Evolutionary conservation across 2,888 invertebrate species (phyloP), one percentile per base, ranked within the genome.

Genomic region (Drosophila fulvimacula): DNA sequence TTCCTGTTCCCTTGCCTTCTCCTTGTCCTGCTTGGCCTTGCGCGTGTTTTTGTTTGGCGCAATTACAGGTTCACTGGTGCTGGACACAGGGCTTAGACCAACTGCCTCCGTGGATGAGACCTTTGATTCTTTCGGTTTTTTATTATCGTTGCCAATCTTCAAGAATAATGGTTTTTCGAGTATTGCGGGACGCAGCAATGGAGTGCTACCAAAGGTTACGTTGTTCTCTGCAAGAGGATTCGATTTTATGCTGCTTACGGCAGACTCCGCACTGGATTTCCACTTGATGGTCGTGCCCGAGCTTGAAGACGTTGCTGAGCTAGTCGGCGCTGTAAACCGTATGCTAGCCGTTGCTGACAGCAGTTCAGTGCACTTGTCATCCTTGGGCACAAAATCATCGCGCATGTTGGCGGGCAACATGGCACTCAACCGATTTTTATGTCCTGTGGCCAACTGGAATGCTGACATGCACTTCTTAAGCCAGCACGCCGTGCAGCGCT

Each of bases 401-500:
- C 81, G 68, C 83, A 89, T 84, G 30, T 52, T 93, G 15, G 64
- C 58, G 1, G 96, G 96, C 78, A 97, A 92, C 92, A 96, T 94
- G 58, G 95, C 94, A 72, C 94, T 94, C 60, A 97, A 93, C 56
- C 95, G 95, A 69, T 95, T 93, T 89, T 95, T 95, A 68, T 96
- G 93, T 42, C 94, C 94, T 32, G 94, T 93, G 56, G 97, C 96
- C 90, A 97, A 95, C 92, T 96, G 96, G 92, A 96, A 96, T 68
- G 95, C 95, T 87, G 95, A 95, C 48, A 97, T 93, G 91, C 97
- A 97, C 94, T 96, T 95, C 92, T 96, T 96, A 13, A 97, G 93
- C 96, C 97, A 97, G 92, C 97, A 98, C 17, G 97, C 97, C 58
- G 96, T 95, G 92, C 97, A 98, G 39, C 96, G 93, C 42, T 95